These are phyloP conservation scores for Sisor rabdophorus DNA, from an alignment of 2,113 vertebrate genomes.

Conservation along the genomic window DNA sequence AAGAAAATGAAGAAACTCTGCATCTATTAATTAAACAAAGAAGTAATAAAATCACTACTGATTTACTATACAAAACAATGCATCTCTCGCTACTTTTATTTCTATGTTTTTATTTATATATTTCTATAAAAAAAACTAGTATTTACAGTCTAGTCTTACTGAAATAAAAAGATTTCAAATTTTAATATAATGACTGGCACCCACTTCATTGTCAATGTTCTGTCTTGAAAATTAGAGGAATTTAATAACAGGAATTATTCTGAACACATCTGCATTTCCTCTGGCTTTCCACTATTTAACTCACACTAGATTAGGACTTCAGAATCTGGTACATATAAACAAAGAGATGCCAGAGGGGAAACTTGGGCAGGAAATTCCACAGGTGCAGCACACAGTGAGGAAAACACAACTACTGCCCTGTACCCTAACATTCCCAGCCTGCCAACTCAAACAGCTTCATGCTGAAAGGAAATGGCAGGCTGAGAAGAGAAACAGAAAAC, in stretches of 20 bases:
- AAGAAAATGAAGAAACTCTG: neutral
- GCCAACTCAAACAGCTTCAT: conserved; percentile 83
- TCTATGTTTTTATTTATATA: too few relatives aligned
- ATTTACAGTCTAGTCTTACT: too few relatives aligned
- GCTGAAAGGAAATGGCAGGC: conserved; percentile 76
- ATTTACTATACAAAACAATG: neutral
- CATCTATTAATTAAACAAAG: neutral
- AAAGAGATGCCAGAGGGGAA: conserved; percentile 58
- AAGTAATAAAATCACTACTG: neutral
- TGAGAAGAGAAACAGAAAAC: conserved; percentile 80
- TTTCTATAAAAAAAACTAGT: too few relatives aligned
- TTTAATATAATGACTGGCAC: too few relatives aligned
- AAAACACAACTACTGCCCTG: conserved; percentile 78
- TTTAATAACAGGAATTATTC: neutral
- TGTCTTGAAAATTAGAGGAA: neutral
- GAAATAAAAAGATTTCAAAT: too few relatives aligned
- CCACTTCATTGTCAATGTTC: too few relatives aligned
- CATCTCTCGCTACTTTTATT: too few relatives aligned
- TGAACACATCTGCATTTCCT: neutral
- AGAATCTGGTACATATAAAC: conserved; percentile 32
- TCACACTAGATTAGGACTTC: conserved; percentile 38
- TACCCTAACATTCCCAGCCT: conserved; percentile 61
- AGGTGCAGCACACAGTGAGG: conserved; percentile 62
- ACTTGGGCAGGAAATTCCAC: conserved; percentile 76
- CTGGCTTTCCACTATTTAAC: conserved; percentile 25